phyloP scores from a whole-genome alignment of 2,113 vertebrate species.

The Alligator mississippiensis region DNA sequence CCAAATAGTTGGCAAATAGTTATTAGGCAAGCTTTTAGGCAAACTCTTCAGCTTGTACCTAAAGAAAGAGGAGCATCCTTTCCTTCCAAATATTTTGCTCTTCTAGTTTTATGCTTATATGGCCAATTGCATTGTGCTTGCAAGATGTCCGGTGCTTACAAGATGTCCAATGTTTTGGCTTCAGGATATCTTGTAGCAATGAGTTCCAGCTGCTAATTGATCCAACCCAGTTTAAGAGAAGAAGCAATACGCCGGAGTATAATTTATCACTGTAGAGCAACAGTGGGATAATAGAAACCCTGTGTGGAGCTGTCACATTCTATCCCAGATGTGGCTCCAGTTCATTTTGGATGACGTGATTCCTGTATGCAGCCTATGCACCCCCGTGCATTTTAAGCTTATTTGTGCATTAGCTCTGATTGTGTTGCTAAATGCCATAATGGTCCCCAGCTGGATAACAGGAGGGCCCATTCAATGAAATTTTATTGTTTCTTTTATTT shows the following conservation, averaged over 20 bases:
- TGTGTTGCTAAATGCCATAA: conserved; percentile 43
- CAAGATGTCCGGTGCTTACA: too few species aligned
- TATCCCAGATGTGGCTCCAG: not conserved
- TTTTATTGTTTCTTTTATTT: conserved; percentile 50
- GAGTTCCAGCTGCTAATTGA: not conserved
- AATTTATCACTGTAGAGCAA: not conserved
- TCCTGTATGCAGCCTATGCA: not conserved
- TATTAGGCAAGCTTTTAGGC: too few species aligned
- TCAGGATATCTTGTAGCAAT: rapidly evolving
- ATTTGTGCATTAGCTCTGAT: conserved; percentile 42
- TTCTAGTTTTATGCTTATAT: not conserved
- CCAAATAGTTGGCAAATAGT: too few species aligned
- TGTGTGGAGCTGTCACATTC: not conserved
- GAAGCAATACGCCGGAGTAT: rapidly evolving
- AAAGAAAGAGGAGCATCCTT: not conserved
- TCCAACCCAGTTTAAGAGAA: not conserved
- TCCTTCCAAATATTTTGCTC: not conserved
- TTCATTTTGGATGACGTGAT: conserved; percentile 2
- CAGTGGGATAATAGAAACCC: not conserved
- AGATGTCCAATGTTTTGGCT: not conserved
- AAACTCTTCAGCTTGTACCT: not conserved
- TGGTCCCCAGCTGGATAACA: conserved; percentile 64
- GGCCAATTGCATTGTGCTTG: not conserved
- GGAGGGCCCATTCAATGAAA: conserved; percentile 44
- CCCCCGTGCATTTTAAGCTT: conserved; percentile 36